Percentiles rank a stretch among this genome's conserved stretches.
Evolutionary conservation across 2,888 invertebrate genomes (phyloP).

Genomic region (Nomada lathburiana): DNA sequence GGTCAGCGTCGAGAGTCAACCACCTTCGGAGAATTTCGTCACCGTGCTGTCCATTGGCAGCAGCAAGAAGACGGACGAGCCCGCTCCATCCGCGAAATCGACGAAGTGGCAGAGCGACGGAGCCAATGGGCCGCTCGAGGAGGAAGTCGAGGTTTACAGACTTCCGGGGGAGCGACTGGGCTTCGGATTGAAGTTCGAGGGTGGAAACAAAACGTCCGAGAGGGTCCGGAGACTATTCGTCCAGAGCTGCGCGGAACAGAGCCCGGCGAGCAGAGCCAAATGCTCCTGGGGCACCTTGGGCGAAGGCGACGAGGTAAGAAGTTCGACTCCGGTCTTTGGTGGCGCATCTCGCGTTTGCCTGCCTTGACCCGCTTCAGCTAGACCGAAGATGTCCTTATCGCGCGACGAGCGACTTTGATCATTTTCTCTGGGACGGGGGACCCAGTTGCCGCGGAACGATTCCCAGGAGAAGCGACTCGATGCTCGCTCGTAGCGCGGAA

Average conservation of each 20-base stretch:
- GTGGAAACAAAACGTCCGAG: constrained; percentile 93
- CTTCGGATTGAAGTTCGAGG: constrained; percentile 96
- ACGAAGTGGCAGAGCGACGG: constrained; percentile 40
- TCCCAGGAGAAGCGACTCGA: constrained; percentile 27
- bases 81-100: background rate
- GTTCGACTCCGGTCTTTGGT: background rate
- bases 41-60: constrained; percentile 88
- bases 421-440: constrained; percentile 42
- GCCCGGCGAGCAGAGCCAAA: constrained; percentile 93
- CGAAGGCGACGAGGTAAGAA: constrained; percentile 91
- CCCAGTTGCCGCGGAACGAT: constrained; percentile 54
- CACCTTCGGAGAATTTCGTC: constrained; percentile 85
- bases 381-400: background rate
- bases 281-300: constrained; percentile 93
- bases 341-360: too few relatives aligned
- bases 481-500: constrained; percentile 35
- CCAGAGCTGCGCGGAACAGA: constrained; percentile 94
- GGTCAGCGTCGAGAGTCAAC: constrained; percentile 84
- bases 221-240: constrained; percentile 93
- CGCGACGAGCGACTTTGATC: constrained; percentile 12
- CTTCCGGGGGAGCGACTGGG: constrained; percentile 96
- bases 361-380: too few relatives aligned
- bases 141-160: constrained; percentile 92
- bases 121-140: constrained; percentile 85
- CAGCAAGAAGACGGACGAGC: constrained; percentile 78